phyloP scores from a whole-genome alignment of 2,113 vertebrate genomes.

The Sinocyclocheilus grahami region DNA sequence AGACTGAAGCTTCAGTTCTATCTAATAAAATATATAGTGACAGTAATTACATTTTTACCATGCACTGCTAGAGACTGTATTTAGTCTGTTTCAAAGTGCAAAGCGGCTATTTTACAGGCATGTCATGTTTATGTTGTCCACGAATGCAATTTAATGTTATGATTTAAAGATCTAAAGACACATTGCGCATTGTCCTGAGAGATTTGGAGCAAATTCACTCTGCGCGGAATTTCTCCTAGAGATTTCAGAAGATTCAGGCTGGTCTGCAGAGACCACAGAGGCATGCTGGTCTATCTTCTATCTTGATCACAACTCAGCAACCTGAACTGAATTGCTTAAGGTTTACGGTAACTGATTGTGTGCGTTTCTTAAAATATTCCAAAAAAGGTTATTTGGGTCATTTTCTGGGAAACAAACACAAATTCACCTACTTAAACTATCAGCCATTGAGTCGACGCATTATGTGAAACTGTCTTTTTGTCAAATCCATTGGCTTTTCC shows the following conservation, averaged over 20 bases:
- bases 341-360: neutral
- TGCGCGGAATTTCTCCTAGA: conserved; percentile 69
- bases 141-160: conserved; percentile 47
- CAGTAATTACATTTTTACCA: conserved; percentile 4
- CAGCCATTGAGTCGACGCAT: conserved; percentile 64
- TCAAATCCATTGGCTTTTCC: conserved; percentile 69
- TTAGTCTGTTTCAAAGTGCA: conserved; percentile 14
- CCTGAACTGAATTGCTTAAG: conserved; percentile 55
- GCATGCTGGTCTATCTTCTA: conserved; percentile 56
- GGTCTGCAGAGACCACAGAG: conserved; percentile 61
- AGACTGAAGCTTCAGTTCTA: neutral
- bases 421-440: conserved; percentile 40
- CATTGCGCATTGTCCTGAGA: conserved; percentile 59
- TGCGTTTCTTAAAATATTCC: neutral
- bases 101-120: conserved; percentile 20
- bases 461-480: conserved; percentile 66
- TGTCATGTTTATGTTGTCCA: conserved; percentile 43
- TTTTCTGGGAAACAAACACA: conserved; percentile 23
- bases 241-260: conserved; percentile 69
- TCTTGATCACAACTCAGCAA: conserved; percentile 50
- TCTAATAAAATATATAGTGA: neutral
- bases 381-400: conserved; percentile 34
- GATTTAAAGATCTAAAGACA: conserved; percentile 51
- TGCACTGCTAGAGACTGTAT: neutral
- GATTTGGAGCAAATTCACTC: conserved; percentile 70